phyloP scores from a whole-genome alignment of 2,797 vertebrate species.

The Scolopax bukidnonensis region DNA sequence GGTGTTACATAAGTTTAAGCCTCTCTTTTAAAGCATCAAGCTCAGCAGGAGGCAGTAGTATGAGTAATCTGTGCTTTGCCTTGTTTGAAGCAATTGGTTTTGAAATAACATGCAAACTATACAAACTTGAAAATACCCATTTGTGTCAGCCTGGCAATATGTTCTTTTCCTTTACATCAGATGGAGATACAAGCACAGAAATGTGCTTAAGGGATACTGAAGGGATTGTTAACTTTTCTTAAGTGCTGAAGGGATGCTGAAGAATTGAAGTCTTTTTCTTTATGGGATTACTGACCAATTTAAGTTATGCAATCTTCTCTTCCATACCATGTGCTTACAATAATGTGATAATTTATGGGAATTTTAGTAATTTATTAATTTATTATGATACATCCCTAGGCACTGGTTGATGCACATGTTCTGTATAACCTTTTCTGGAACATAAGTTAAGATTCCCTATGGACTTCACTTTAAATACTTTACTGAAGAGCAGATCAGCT shows the following conservation, averaged over 20 bases:
- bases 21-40: background rate
- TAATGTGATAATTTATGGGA: background rate
- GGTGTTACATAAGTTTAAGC: background rate
- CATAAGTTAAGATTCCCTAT: background rate
- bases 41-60: slow-evolving; percentile 2
- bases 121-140: background rate
- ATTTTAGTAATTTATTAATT: background rate
- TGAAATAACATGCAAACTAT: slow-evolving; percentile 38
- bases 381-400: background rate
- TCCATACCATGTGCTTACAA: background rate
- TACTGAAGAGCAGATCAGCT: background rate
- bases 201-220: background rate
- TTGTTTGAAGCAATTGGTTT: slow-evolving; percentile 40
- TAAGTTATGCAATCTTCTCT: background rate
- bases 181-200: background rate
- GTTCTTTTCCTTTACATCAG: background rate
- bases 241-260: background rate
- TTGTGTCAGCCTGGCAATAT: slow-evolving; percentile 1
- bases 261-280: background rate
- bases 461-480: background rate
- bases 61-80: slow-evolving; percentile 34
- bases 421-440: background rate
- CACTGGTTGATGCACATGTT: background rate
- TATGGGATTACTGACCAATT: background rate
- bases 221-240: background rate